Base-by-base conservation (phyloP, 2,797 vertebrate species). In the Acipenser transmontanus region DNA sequence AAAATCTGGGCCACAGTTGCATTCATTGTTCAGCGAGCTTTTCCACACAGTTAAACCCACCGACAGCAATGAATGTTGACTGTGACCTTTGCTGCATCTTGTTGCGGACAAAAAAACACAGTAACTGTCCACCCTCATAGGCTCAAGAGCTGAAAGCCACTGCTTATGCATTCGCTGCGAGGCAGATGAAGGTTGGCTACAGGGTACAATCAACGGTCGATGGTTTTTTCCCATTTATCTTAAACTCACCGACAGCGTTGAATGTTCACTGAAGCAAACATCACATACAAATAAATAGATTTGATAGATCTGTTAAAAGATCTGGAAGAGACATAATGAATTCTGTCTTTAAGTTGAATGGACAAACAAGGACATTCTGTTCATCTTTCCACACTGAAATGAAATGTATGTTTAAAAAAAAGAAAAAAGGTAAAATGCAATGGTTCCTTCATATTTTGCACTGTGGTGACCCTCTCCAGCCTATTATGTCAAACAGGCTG, bases 61-160 rank as follows among this genome's bases (percentile, higher is more conserved):
- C 97, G 97, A 98, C 97, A 98, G 96, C 97, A 98, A 98, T 99
- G 96, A 99, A 98, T 98, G 96, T 98, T 98, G 93, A 98, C 96
- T 99, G 96, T 98, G 96, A 95, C 96, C 96, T 97, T 96, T 92
- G 87, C 72, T 84, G 83, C 67, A 80, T 75, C 73, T 80, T 72
- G 71, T 74, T 75, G 56, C 66, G 63, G 74, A 68, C 59, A 52
- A n/a, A n/a, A 51, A 59, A n/a, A 60, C 65, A 69, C 61, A 59
- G 66, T 47, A 71, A 74, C 76, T 71, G 65, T 84, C 80, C 77
- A 81, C 76, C 60, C 63, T 71, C 72, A 76, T 70, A 78, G 71
- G 67, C 72, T 79, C 74, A 76, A 70, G 72, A 71, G 73, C 68
- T 70, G 65, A 72, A 69, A 75, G 81, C 66, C 54, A n/a, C 6